Evolutionary conservation across 2,888 invertebrate genomes (phyloP).

Genomic region (Dorcus parallelipipedus): DNA sequence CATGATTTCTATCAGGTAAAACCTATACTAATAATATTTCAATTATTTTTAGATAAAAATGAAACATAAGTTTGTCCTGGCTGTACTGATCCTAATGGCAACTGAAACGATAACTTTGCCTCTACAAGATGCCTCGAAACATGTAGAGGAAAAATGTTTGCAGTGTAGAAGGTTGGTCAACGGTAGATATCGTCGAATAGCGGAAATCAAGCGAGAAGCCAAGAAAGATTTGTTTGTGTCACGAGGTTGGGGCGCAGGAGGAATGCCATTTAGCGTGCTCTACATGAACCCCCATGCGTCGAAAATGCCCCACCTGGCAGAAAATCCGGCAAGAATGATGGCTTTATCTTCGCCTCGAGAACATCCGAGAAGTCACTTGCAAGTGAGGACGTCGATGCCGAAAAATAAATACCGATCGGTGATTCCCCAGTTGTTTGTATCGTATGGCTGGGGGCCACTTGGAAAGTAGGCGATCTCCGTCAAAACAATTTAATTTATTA

Average conservation of each 20-base stretch:
- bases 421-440: slow-evolving; percentile 53
- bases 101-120: not conserved
- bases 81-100: not conserved
- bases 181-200: not conserved
- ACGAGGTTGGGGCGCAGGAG: slow-evolving; percentile 54
- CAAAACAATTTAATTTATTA: not conserved
- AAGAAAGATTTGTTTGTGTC: slow-evolving; percentile 50
- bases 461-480: slow-evolving; percentile 39
- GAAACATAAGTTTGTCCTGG: not conserved
- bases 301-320: slow-evolving; percentile 13
- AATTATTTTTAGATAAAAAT: slow-evolving; percentile 2
- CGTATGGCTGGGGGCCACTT: slow-evolving; percentile 55
- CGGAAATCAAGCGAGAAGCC: not conserved
- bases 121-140: not conserved
- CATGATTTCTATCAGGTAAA: too few species aligned
- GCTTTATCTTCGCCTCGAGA: slow-evolving; percentile 9
- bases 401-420: slow-evolving; percentile 37
- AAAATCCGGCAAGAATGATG: slow-evolving; percentile 2
- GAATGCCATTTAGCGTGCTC: slow-evolving; percentile 53
- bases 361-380: not conserved
- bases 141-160: too few species aligned
- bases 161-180: too few species aligned
- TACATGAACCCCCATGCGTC: slow-evolving; percentile 46
- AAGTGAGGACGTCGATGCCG: slow-evolving; percentile 5
- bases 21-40: not conserved